phyloP scores from a whole-genome alignment of 2,113 vertebrate species.

The Garra rufa region DNA sequence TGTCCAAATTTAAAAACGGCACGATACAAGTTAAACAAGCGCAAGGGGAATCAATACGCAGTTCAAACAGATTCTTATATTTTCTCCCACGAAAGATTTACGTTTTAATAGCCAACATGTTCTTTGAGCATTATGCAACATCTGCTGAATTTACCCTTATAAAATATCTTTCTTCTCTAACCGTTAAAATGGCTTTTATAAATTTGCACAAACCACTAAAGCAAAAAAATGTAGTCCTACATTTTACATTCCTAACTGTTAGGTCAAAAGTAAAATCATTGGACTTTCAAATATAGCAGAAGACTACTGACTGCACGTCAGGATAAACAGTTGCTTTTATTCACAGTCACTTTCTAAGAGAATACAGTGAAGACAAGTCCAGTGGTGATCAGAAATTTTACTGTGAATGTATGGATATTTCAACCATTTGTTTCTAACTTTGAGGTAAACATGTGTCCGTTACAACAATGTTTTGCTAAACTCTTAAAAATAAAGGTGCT shows the following conservation, averaged over 20 bases:
- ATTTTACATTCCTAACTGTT: neutral
- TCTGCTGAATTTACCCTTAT: neutral
- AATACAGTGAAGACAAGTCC: neutral
- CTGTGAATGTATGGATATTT: neutral
- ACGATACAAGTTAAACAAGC: no score
- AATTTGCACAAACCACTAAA: neutral
- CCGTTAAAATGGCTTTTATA: no score
- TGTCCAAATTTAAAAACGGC: neutral
- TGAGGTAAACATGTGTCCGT: neutral
- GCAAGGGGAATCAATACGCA: no score
- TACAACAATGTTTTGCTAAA: neutral
- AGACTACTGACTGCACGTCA: no score
- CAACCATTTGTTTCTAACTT: neutral
- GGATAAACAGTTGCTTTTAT: neutral
- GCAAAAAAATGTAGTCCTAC: neutral
- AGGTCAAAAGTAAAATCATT: neutral
- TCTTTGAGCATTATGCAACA: neutral
- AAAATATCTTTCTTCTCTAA: neutral
- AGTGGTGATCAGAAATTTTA: neutral
- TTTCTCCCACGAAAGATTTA: neutral
- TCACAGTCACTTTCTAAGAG: neutral
- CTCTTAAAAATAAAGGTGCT: no score
- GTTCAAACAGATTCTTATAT: no score
- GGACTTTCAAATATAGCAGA: no score
- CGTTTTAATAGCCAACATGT: neutral